Evolutionary conservation across 2,888 invertebrate species (phyloP).

Genomic region (Coleophora deauratella): DNA sequence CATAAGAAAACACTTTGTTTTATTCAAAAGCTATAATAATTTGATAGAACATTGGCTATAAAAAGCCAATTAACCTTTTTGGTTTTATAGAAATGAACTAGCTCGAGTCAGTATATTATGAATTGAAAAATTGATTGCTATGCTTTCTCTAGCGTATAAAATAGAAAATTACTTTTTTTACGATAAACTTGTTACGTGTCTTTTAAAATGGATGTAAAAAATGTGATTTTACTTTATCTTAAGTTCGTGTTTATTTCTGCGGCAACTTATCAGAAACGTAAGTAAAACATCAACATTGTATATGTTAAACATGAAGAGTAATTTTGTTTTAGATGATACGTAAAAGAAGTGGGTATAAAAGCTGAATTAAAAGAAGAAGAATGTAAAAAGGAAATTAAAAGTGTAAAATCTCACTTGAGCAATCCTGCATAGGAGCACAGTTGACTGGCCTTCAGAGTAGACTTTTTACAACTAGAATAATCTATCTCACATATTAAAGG

Average conservation of each 20-base stretch:
- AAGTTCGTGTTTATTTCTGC: slow-evolving; percentile 17
- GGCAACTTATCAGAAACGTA: slow-evolving; percentile 28
- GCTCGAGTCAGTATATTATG: not conserved
- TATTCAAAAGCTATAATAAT: not conserved
- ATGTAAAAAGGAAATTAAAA: no score
- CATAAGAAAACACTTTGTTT: not conserved
- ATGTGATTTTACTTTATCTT: slow-evolving; percentile 8
- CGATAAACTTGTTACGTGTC: not conserved
- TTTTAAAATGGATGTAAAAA: slow-evolving; percentile 1
- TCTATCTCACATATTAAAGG: no score
- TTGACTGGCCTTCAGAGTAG: no score
- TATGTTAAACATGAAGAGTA: not conserved
- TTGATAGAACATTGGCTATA: not conserved
- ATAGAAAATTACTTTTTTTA: not conserved
- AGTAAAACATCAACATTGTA: slow-evolving; percentile 17
- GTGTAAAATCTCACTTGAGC: no score
- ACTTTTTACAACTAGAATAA: no score
- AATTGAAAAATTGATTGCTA: not conserved
- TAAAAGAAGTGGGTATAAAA: no score
- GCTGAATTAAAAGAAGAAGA: no score
- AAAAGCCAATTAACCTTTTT: no score
- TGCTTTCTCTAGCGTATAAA: not conserved
- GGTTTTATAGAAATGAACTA: no score
- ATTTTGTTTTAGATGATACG: no score
- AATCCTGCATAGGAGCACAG: no score